A percentile compares a stretch with the other conserved stretches of the same genome.
Conservation (phyloP, 2,888 invertebrate species). For the Eupelmus urozonus region DNA sequence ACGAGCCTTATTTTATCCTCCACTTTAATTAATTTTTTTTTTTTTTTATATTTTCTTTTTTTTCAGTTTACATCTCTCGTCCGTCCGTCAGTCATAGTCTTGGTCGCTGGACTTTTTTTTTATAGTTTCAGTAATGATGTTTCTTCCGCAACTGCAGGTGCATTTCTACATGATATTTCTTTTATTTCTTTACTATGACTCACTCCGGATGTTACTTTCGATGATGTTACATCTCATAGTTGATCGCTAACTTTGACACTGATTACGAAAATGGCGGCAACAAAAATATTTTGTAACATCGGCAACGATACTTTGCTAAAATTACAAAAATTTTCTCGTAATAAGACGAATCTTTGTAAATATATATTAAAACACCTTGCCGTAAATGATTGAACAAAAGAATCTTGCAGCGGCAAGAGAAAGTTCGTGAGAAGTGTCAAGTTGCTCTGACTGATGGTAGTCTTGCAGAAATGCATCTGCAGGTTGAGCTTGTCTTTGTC, state of each 20-base stretch:
- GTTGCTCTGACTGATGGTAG: background rate
- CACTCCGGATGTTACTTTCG: background rate
- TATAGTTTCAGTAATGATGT: slow-evolving; percentile 19
- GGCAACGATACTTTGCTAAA: background rate
- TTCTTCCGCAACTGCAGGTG: slow-evolving; percentile 19
- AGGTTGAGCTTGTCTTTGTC: slow-evolving; percentile 66
- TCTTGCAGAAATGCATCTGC: slow-evolving; percentile 66
- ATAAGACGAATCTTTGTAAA: background rate
- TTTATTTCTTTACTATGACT: background rate
- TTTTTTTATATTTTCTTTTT: slow-evolving; percentile 24
- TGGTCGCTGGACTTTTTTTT: slow-evolving; percentile 30
- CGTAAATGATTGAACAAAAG: background rate
- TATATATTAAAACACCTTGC: background rate
- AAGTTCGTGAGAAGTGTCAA: background rate
- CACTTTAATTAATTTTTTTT: slow-evolving; percentile 31
- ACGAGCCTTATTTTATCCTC: slow-evolving; percentile 50
- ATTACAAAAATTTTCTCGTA: slow-evolving; percentile 9
- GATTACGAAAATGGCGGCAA: background rate
- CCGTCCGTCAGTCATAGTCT: slow-evolving; percentile 45
- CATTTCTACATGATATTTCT: slow-evolving; percentile 30
- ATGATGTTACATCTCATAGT: background rate
- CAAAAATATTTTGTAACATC: background rate
- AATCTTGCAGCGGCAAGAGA: background rate
- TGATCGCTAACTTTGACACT: slow-evolving; percentile 28
- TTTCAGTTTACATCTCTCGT: slow-evolving; percentile 40